Percentiles rank a stretch among this genome's conserved stretches.
Conservation (phyloP, 2,888 invertebrate genomes). For the Zygogramma bicolorata region DNA sequence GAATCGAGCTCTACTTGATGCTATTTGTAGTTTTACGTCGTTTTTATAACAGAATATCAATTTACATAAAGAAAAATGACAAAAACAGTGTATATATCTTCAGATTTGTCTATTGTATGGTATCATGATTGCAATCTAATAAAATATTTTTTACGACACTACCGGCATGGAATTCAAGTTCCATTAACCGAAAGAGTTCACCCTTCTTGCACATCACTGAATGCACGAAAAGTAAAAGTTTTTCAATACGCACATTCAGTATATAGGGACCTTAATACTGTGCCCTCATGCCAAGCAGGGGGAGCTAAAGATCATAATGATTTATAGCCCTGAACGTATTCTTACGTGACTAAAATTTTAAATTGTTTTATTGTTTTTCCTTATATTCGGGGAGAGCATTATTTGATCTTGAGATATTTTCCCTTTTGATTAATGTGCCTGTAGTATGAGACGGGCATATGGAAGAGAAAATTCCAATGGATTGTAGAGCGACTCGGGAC, state of each 20-base stretch:
- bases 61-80: no score
- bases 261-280: not conserved
- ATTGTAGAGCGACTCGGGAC: slow-evolving; percentile 29
- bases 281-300: slow-evolving; percentile 53
- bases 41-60: no score
- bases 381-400: slow-evolving; percentile 49
- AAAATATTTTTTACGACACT: no score
- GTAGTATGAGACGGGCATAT: slow-evolving; percentile 34
- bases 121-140: no score
- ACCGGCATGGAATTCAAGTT: no score
- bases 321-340: slow-evolving; percentile 64
- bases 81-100: no score
- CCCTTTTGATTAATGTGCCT: slow-evolving; percentile 57
- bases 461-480: slow-evolving; percentile 23
- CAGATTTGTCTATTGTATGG: no score
- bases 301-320: slow-evolving; percentile 62
- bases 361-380: slow-evolving; percentile 67
- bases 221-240: not conserved
- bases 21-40: no score
- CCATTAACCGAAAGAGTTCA: no score
- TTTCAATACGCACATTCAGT: slow-evolving; percentile 7
- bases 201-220: not conserved
- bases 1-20: no score
- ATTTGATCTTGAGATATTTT: slow-evolving; percentile 60
- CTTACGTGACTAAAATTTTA: slow-evolving; percentile 66